phyloP scores from a whole-genome alignment of 2,888 invertebrate species.

The Pristionchus entomophagus region DNA sequence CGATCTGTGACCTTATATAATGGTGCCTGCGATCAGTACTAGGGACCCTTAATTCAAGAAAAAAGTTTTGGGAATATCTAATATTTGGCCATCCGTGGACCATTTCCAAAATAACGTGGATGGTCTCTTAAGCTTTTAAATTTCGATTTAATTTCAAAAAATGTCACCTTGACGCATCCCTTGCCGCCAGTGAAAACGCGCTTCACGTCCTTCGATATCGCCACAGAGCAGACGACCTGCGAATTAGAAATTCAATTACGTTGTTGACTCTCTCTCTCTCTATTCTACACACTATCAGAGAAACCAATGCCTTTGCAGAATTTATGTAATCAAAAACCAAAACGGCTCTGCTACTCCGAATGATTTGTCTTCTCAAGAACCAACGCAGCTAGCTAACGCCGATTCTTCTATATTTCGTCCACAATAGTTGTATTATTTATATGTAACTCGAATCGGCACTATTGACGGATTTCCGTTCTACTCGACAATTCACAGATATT shows the following conservation, averaged over 20 bases:
- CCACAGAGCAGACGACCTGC: constrained; percentile 90
- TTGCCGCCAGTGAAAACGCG: constrained; percentile 90
- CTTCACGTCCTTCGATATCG: constrained; percentile 89
- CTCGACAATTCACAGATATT: background rate
- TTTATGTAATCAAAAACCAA: background rate
- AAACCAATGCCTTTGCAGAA: background rate
- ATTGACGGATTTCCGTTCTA: background rate
- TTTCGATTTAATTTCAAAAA: too few species aligned
- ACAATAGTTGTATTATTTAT: background rate
- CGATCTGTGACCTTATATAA: too few species aligned
- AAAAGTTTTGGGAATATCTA: too few species aligned
- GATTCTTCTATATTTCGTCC: background rate
- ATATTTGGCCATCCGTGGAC: too few species aligned
- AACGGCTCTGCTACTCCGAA: background rate
- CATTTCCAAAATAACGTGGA: too few species aligned
- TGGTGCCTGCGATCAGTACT: too few species aligned
- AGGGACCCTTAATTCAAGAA: too few species aligned
- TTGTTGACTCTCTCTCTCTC: too few species aligned
- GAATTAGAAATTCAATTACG: background rate
- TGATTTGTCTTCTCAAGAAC: too few species aligned
- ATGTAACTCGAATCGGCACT: background rate
- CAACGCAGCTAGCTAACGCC: too few species aligned
- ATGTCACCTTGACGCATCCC: constrained; percentile 96
- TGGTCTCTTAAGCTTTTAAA: too few species aligned
- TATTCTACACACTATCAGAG: background rate